Percentiles rank a stretch among this genome's conserved stretches.
phyloP scores from a whole-genome alignment of 2,797 vertebrate species.

The Pagetopsis macropterus region DNA sequence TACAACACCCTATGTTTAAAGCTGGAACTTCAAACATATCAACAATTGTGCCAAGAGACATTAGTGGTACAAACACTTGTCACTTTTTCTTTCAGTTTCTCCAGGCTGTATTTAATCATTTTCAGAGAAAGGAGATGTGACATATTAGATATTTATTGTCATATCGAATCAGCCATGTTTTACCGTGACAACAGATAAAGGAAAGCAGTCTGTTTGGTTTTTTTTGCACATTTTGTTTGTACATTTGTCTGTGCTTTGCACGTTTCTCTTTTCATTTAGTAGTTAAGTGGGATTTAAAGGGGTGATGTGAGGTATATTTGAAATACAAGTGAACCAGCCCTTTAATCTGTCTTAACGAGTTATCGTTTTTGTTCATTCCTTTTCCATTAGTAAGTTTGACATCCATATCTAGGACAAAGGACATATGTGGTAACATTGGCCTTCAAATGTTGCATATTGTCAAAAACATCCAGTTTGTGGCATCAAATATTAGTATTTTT shows the following conservation, averaged over 20 bases:
- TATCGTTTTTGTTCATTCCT: not conserved
- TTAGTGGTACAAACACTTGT: conserved; percentile 17
- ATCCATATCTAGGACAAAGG: not conserved
- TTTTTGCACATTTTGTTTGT: conserved; percentile 37
- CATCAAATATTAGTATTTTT: not conserved
- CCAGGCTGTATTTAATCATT: not conserved
- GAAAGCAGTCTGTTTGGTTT: not conserved
- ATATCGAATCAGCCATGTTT: not conserved
- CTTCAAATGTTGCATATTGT: conserved; percentile 8
- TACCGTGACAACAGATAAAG: not conserved
- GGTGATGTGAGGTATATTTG: not conserved
- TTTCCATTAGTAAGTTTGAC: not conserved
- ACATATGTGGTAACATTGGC: not conserved
- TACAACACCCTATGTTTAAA: conserved; percentile 15
- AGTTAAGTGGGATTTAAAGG: not conserved
- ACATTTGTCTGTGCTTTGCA: conserved; percentile 3
- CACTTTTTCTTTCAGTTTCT: conserved; percentile 12
- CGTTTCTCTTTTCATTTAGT: not conserved
- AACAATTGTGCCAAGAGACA: conserved; percentile 59
- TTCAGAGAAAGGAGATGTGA: not conserved
- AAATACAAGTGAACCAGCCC: conserved; percentile 2
- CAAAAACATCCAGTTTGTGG: not conserved
- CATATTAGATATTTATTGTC: not conserved
- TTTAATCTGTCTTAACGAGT: conserved; percentile 11
- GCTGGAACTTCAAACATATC: conserved; percentile 16